Evolutionary conservation across 2,113 vertebrate genomes (phyloP).

Genomic region (Lepisosteus osseus): DNA sequence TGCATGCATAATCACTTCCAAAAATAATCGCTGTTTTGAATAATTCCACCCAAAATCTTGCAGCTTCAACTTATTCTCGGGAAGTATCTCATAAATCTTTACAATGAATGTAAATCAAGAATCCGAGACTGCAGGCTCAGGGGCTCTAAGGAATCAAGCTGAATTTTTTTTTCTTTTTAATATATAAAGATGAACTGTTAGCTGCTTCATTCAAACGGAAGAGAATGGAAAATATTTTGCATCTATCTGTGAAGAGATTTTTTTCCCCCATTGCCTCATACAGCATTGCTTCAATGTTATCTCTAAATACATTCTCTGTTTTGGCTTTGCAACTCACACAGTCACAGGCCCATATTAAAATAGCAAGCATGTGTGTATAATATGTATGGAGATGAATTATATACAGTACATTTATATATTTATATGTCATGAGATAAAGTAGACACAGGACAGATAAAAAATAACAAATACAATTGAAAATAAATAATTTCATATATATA

Average conservation of each 20-base stretch:
- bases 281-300: slow-evolving; percentile 17
- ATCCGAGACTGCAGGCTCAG: slow-evolving; percentile 79
- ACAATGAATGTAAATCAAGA: slow-evolving; percentile 88
- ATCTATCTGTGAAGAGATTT: slow-evolving; percentile 35
- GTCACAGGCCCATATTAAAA: no score
- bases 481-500: no score
- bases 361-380: no score
- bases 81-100: slow-evolving; percentile 96
- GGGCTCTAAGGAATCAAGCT: slow-evolving; percentile 75
- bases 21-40: slow-evolving; percentile 97
- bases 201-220: slow-evolving; percentile 16
- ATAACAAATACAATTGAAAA: no score
- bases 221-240: slow-evolving; percentile 32
- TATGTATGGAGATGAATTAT: no score
- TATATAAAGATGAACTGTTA: slow-evolving; percentile 39
- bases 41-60: slow-evolving; percentile 89
- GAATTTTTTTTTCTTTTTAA: slow-evolving; percentile 68
- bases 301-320: slow-evolving; percentile 1
- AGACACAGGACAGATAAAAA: no score
- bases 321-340: no score
- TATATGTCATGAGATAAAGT: no score
- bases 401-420: no score
- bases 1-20: slow-evolving; percentile 93
- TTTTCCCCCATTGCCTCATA: slow-evolving; percentile 16
- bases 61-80: slow-evolving; percentile 88